Base-by-base conservation (phyloP, 2,888 invertebrate genomes). In the Eupithecia exiguata region DNA sequence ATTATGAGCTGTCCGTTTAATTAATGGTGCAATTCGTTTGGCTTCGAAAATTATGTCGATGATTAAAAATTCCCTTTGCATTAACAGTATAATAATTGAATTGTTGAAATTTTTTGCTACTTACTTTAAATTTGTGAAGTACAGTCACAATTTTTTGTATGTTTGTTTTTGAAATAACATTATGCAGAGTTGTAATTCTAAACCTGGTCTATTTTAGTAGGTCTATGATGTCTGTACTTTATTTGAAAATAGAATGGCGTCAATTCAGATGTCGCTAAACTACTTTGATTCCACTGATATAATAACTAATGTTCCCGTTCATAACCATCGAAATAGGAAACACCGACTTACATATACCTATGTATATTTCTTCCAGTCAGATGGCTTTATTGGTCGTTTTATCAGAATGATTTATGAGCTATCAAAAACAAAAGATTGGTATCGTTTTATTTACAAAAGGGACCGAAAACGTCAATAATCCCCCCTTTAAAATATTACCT, bases 1-100 rank as follows among this genome's bases (percentile, higher is more conserved):
- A 80, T 79, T 80, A 80, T 78, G 80, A 77, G 72, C 77, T 71
- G 78, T 78, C 79, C 72, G 78, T 77, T 69, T 78, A 80, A 78
- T 80, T 78, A 78, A 76, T 77, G 78, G 68, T 72, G 72, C 78
- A 78, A 78, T 80, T 80, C 74, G 77, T 80, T 77, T 76, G 71
- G 72, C 76, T 74, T 77, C 73, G 70, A 74, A 78, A 77, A 78
- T 78, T 74, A 74, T 77, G 75, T 63, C 69, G 70, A 74, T 74
- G 68, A 79, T 77, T 77, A 71, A 77, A 75, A 75, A 71, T 74
- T 76, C 62, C 38, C 69, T 68, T 68, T 38, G 18, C n/a, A 25
- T 67, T 62, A 58, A 38, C n/a, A 63, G 30, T 53, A 46, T 18
- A 16, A 53, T 40, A 61, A 65, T 69, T 71, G 35, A 65, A 36